phyloP scores from a whole-genome alignment of 1,140 invertebrate genomes.

The Holcopasites calliopsidis region DNA sequence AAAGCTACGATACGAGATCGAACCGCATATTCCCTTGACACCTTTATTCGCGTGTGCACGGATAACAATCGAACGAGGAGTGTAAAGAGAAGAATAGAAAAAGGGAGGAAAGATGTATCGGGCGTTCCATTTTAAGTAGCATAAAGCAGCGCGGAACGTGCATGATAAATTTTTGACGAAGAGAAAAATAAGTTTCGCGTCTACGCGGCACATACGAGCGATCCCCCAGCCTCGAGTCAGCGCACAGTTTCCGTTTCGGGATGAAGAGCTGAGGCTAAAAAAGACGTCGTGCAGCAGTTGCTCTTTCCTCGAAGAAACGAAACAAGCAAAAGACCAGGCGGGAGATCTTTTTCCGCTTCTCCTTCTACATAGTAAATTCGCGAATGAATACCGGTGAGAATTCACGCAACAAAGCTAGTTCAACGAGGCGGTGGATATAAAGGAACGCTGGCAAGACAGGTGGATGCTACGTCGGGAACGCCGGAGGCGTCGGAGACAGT shows the following conservation, averaged over 20 bases:
- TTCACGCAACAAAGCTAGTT: slow-evolving; percentile 38
- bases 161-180: slow-evolving; percentile 54
- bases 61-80: not conserved
- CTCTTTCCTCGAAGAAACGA: slow-evolving; percentile 7
- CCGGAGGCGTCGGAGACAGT: slow-evolving; percentile 23
- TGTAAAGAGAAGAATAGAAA: not conserved
- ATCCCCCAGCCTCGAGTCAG: slow-evolving; percentile 27
- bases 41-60: not conserved
- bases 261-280: slow-evolving; percentile 10
- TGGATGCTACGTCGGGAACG: slow-evolving; percentile 31
- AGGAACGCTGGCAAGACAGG: slow-evolving; percentile 18
- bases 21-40: not conserved
- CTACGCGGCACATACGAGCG: slow-evolving; percentile 46
- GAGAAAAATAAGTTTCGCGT: slow-evolving; percentile 31
- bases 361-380: slow-evolving; percentile 15
- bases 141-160: slow-evolving; percentile 30
- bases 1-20: not conserved
- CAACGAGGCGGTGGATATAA: not conserved
- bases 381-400: slow-evolving; percentile 36
- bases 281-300: slow-evolving; percentile 2
- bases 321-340: slow-evolving; percentile 2
- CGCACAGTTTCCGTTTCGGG: slow-evolving; percentile 27
- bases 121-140: slow-evolving; percentile 22
- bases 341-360: not conserved
- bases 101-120: not conserved